These are phyloP conservation scores for Mallotus villosus DNA, from an alignment of 2,797 vertebrate species.

Conservation along the genomic window DNA sequence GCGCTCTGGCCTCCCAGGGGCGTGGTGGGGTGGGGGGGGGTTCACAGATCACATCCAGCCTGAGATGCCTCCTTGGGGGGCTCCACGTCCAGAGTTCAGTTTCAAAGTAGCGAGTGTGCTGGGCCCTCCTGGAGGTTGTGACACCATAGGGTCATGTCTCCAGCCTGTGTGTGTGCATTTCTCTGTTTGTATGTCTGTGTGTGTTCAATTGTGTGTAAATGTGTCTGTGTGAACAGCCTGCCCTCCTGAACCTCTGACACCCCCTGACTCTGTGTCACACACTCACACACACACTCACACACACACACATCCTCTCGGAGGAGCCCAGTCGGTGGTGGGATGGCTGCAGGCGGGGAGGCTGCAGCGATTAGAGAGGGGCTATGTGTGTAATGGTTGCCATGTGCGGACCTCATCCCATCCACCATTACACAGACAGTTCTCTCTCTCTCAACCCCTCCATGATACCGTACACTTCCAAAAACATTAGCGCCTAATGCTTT, in stretches of 20 bases:
- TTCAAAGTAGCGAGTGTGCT: not conserved
- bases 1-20: no score
- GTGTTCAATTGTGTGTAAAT: conserved; percentile 57
- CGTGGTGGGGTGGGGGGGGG: no score
- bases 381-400: conserved; percentile 82
- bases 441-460: conserved; percentile 63
- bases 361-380: conserved; percentile 78
- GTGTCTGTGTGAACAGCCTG: conserved; percentile 78
- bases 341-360: conserved; percentile 76
- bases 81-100: not conserved
- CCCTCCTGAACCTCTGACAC: conserved; percentile 78
- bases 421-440: conserved; percentile 71
- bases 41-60: no score
- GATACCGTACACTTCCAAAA: conserved; percentile 80
- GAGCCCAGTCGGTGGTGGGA: conserved; percentile 71
- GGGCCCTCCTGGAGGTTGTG: conserved; percentile 7
- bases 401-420: conserved; percentile 74
- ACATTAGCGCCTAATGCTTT: conserved; percentile 82
- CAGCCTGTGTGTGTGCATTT: conserved; percentile 22
- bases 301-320: conserved; percentile 40
- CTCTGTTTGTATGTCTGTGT: conserved; percentile 25
- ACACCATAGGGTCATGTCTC: not conserved
- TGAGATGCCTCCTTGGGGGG: no score
- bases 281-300: conserved; percentile 42
- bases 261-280: conserved; percentile 54